A percentile compares a stretch with the other conserved stretches of the same genome.
phyloP scores from a whole-genome alignment of 2,797 vertebrate genomes.

The Oryzias sinensis region DNA sequence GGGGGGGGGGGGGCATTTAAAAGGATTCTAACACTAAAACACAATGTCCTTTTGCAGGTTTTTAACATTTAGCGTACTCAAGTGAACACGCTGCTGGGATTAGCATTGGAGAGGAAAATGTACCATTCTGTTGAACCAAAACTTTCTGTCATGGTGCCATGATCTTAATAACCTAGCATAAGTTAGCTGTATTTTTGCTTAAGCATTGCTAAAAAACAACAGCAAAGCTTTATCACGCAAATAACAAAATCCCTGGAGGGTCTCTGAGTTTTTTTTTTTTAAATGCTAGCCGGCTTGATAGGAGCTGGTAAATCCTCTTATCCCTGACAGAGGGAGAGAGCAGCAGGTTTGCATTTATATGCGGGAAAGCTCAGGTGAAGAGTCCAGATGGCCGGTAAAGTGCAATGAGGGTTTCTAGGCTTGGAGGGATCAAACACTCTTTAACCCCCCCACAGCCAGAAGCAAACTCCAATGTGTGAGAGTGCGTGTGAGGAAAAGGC shows the following conservation, averaged over 20 bases:
- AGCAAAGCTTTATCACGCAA: not conserved
- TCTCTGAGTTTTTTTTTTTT: not conserved
- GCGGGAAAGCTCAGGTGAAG: slow-evolving; percentile 39
- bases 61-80: too few relatives aligned
- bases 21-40: too few relatives aligned
- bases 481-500: slow-evolving; percentile 26
- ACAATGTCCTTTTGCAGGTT: too few relatives aligned
- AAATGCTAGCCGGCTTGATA: slow-evolving; percentile 23
- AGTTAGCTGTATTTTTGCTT: too few relatives aligned
- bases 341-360: slow-evolving; percentile 14
- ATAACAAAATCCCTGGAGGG: slow-evolving; percentile 11
- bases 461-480: slow-evolving; percentile 9
- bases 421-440: slow-evolving; percentile 57
- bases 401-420: slow-evolving; percentile 44
- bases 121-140: too few relatives aligned
- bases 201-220: too few relatives aligned
- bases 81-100: too few relatives aligned
- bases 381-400: slow-evolving; percentile 60
- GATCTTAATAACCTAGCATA: too few relatives aligned
- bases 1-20: too few relatives aligned
- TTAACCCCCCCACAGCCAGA: slow-evolving; percentile 50
- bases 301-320: slow-evolving; percentile 45
- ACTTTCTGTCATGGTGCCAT: too few relatives aligned
- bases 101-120: too few relatives aligned
- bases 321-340: slow-evolving; percentile 34